Evolutionary conservation across 2,888 invertebrate species (phyloP).

Genomic region (Belgica antarctica): DNA sequence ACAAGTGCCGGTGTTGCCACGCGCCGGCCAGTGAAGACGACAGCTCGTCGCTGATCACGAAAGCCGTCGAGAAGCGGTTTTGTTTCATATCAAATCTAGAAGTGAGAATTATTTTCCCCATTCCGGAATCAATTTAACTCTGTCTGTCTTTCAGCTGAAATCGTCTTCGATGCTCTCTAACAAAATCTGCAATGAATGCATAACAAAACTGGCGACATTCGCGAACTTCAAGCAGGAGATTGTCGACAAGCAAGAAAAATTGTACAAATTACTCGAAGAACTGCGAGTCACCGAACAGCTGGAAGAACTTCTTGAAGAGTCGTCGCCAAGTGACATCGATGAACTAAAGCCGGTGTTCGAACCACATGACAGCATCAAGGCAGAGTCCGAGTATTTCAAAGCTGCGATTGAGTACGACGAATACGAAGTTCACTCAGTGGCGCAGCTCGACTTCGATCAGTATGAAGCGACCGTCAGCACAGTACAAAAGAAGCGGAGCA

Average conservation of each 20-base stretch:
- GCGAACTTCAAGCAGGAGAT: neutral
- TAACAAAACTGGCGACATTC: neutral
- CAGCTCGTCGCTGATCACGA: neutral
- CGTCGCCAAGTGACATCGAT: neutral
- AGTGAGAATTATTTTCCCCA: neutral
- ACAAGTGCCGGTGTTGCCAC: neutral
- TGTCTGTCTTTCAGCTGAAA: neutral
- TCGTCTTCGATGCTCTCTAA: neutral
- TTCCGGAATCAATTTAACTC: neutral
- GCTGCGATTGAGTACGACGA: too few species aligned
- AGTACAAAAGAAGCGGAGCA: neutral
- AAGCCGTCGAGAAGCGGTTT: neutral
- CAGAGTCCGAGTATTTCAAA: neutral
- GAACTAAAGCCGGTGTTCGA: neutral
- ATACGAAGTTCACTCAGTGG: too few species aligned
- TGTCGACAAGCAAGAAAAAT: neutral
- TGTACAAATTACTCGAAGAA: neutral
- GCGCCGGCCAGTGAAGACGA: neutral
- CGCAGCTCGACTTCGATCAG: neutral
- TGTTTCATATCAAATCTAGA: neutral
- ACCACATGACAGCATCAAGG: neutral
- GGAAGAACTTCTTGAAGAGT: neutral
- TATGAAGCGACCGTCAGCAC: neutral
- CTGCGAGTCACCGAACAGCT: neutral
- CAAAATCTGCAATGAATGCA: slow-evolving; percentile 3